Evolutionary conservation across 2,888 invertebrate genomes (phyloP), one percentile per base, ranked within the genome.

Genomic region (Macaria notata): DNA sequence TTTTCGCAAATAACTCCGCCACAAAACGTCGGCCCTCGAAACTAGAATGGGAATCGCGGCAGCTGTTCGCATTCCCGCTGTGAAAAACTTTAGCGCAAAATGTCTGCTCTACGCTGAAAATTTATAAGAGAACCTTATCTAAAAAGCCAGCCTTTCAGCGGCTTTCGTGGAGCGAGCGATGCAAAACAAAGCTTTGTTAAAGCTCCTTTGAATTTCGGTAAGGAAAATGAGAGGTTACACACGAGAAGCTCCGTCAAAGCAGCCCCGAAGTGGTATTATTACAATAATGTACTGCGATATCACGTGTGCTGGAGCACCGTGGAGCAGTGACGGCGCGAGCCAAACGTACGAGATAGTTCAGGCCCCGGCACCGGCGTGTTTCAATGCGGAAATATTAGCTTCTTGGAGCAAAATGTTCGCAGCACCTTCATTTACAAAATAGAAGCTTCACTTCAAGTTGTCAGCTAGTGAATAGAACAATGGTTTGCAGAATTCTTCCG

Each of bases 171-270:
- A 82, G 83, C 83, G 82, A 78, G 84, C 85, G 84, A 88, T 86
- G 89, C 87, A 88, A 89, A 90, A 89, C 88, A 90, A 90, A 88
- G 89, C 89, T 88, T 90, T 89, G 89, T 86, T 84, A 79, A 81
- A 79, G 79, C 84, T 84, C 84, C 89, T 91, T 90, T 91, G 88
- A 89, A 89, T 88, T 91, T 91, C 72, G 88, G 88, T 83, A 83
- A 84, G 86, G 89, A 89, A 89, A 89, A 90, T 88, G 87, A 88
- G 86, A 85, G 88, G 88, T 86, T 88, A 86, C 86, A 86, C 83
- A 85, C 82, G 80, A 76, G 76, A 79, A 74, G 70, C 74, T 70
- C 78, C 79, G 79, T 89, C 89, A 90, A 88, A 90, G 88, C 82
- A 85, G 78, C 78, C 73, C 71, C 76, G 72, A 80, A 84, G 86